These are phyloP conservation scores for Fragum sueziense DNA, from an alignment of 2,888 invertebrate species.

Conservation along the genomic window DNA sequence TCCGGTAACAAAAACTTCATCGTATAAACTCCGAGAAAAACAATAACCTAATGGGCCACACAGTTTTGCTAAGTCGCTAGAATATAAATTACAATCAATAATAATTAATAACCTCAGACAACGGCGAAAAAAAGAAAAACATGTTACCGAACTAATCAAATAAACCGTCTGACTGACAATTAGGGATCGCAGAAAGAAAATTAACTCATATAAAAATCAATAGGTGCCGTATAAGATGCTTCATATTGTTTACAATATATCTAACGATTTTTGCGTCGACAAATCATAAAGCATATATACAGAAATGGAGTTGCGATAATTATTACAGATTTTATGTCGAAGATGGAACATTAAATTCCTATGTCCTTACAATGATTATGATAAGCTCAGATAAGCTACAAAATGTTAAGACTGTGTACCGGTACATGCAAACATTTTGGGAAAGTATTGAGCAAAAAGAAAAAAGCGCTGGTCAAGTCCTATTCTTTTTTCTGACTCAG, in stretches of 20 bases:
- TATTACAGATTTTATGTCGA: no score
- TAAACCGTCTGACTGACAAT: constrained; percentile 57
- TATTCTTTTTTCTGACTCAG: no score
- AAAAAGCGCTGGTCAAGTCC: no score
- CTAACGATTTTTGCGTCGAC: no score
- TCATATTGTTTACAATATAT: constrained; percentile 19
- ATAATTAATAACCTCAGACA: constrained; percentile 61
- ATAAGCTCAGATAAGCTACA: no score
- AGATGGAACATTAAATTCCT: no score
- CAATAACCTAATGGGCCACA: constrained; percentile 52
- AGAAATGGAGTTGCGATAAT: no score
- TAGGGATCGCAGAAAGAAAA: constrained; percentile 55
- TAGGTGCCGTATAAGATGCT: constrained; percentile 46
- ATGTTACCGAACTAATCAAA: constrained; percentile 63
- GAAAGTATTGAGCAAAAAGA: no score
- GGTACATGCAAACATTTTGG: no score
- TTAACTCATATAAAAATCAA: constrained; percentile 60
- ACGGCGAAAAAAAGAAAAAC: constrained; percentile 52
- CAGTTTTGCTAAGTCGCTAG: constrained; percentile 32
- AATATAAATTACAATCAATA: constrained; percentile 56
- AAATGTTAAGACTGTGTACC: no score
- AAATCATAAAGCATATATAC: no score
- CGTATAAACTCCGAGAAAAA: constrained; percentile 32
- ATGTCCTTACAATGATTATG: no score
- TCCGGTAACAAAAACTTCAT: constrained; percentile 9